Evolutionary conservation across 1,140 invertebrate species (phyloP).

Genomic region (Ceratosolen solmsi): DNA sequence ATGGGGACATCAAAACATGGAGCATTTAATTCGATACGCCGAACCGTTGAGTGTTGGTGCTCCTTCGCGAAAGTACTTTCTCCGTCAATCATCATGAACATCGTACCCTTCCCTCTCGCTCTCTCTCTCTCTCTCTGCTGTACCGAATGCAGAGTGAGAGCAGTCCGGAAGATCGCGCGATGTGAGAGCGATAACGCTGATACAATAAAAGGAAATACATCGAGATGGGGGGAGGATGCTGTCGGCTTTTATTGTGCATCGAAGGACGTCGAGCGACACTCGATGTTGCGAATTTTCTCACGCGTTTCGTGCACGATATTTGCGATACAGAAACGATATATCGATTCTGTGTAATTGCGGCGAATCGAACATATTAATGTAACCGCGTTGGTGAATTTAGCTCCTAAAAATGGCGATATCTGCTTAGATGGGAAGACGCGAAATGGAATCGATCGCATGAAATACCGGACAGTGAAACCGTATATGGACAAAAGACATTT

Average conservation of each 20-base stretch:
- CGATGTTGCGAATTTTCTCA: slow-evolving; percentile 51
- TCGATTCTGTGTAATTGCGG: slow-evolving; percentile 47
- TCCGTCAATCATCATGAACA: slow-evolving; percentile 38
- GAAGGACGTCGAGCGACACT: not conserved
- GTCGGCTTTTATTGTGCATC: slow-evolving; percentile 31
- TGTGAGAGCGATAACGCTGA: slow-evolving; percentile 49
- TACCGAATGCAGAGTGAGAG: not conserved
- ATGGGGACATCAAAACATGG: slow-evolving; percentile 34
- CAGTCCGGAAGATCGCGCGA: slow-evolving; percentile 46
- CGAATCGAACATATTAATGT: slow-evolving; percentile 45
- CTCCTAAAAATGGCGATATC: slow-evolving; percentile 32
- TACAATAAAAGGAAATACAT: slow-evolving; percentile 50
- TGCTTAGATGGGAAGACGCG: not conserved
- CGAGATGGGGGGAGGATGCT: slow-evolving; percentile 1
- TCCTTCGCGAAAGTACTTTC: slow-evolving; percentile 34
- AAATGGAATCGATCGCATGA: not conserved
- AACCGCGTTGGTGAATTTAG: not conserved
- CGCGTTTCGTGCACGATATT: slow-evolving; percentile 32
- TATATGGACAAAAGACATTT: slow-evolving; percentile 23
- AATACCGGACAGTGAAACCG: not conserved
- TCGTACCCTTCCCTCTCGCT: slow-evolving; percentile 14
- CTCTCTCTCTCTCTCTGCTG: too few relatives aligned
- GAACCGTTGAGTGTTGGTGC: slow-evolving; percentile 36
- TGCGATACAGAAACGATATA: not conserved
- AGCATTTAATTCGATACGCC: slow-evolving; percentile 27